Evolutionary conservation across 2,113 vertebrate species (phyloP), one percentile per base, ranked within the genome.

Genomic region (Sarotherodon lohbergeri): DNA sequence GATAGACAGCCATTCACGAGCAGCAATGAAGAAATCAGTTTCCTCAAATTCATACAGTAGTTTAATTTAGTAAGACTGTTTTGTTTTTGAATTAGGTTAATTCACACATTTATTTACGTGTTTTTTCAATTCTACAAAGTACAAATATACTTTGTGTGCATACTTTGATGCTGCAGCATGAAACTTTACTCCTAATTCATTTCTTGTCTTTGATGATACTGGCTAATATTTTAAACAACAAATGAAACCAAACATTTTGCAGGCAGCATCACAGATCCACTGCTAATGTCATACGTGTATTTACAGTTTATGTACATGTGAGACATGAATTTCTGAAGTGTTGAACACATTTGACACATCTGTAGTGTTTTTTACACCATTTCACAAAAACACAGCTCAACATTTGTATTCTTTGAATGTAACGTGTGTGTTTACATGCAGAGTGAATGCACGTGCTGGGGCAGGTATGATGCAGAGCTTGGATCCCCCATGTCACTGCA

Each of bases 251-350:
- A 39, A 2, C 61, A 39, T 39, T 66, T 66, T 22, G 19, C 61
- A 39, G 34, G 10, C 34, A 39, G 61, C 4, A 39, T 66, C 61
- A 7, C 32, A 66, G 61, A 66, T 1, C 32, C 32, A 66, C 6
- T 66, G 6, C 32, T n/a, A 0, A 66, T 63, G 9, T 63, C 17
- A 63, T 7, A 12, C 22, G 4, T n/a, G 0, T 36, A 36, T 8
- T 36, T 36, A 36, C 34, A 36, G 7, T 7, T 36, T 36, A 36
- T 8, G 34, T 34, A 34, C 59, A 36, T 63, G 17, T 6, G 1
- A 63, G 2, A 19, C 57, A 36, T 63, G 59, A 3, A n/a, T 0
- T 36, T 66, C 27, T n/a, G 61, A 66, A n/a, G 61, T 66, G 32
- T 66, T 66, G 61, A 66, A n/a, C 61, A 63, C 32, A 2, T 66